Evolutionary conservation across 2,797 vertebrate species (phyloP).

Genomic region (Melanotaenia parkinsoni): DNA sequence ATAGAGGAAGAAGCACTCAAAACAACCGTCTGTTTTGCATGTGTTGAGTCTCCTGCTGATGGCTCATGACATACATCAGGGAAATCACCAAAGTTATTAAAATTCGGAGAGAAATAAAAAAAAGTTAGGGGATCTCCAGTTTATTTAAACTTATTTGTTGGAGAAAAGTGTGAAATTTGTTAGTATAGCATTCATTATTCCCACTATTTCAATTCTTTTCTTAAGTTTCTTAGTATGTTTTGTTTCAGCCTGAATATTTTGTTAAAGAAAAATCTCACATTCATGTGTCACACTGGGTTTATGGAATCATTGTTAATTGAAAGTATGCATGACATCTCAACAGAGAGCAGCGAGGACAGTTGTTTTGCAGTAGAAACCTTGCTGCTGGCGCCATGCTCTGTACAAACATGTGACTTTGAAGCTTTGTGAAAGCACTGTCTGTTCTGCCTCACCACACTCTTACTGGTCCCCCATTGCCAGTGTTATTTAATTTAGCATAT

Average conservation of each 20-base stretch:
- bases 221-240: neutral
- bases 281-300: neutral
- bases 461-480: constrained; percentile 1
- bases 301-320: neutral
- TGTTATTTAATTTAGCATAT: constrained; percentile 7
- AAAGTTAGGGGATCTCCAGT: neutral
- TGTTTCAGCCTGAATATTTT: neutral
- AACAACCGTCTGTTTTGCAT: neutral
- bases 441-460: constrained; percentile 1
- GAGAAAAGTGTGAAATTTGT: neutral
- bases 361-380: constrained; percentile 15
- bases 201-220: neutral
- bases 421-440: constrained; percentile 14
- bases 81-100: constrained; percentile 2
- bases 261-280: neutral
- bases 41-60: neutral
- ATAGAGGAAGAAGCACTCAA: neutral
- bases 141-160: neutral
- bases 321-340: neutral
- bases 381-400: neutral
- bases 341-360: constrained; percentile 3
- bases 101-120: neutral
- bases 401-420: constrained; percentile 31
- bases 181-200: neutral
- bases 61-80: neutral